Evolutionary conservation across 2,888 invertebrate genomes (phyloP).

Genomic region (Hydropsyche betteni): DNA sequence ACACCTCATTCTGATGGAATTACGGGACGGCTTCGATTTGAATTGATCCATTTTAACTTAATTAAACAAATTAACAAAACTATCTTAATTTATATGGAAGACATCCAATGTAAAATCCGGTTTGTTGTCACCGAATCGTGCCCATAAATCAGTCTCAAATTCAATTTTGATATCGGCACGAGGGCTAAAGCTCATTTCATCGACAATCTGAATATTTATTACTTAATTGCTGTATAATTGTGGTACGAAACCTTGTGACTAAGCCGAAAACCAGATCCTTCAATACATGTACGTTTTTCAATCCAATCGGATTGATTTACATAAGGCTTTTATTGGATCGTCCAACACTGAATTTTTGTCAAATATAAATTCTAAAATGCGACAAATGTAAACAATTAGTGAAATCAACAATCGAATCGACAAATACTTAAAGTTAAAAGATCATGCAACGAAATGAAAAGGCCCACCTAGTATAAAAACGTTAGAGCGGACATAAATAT

Average conservation of each 20-base stretch:
- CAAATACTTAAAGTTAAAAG: no score
- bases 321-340: no score
- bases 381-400: no score
- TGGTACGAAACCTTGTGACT: slow-evolving; percentile 2
- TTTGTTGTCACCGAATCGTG: not conserved
- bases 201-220: slow-evolving; percentile 47
- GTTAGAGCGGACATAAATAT: not conserved
- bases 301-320: no score
- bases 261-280: slow-evolving; percentile 4
- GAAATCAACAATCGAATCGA: no score
- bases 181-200: slow-evolving; percentile 30
- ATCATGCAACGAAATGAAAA: no score
- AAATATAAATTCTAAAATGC: no score
- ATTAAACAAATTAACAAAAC: not conserved
- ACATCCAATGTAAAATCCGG: slow-evolving; percentile 17
- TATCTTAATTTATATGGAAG: not conserved
- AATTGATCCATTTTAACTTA: not conserved
- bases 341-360: no score
- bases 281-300: not conserved
- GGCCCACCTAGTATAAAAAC: not conserved
- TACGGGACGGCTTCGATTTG: not conserved
- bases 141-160: slow-evolving; percentile 49
- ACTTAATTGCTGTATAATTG: slow-evolving; percentile 47
- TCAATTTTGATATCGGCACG: slow-evolving; percentile 45
- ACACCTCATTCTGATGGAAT: not conserved